Percentiles rank a stretch among this genome's conserved stretches.
Conservation (phyloP, 2,888 invertebrate genomes). For the Gisinianus flammeolus region DNA sequence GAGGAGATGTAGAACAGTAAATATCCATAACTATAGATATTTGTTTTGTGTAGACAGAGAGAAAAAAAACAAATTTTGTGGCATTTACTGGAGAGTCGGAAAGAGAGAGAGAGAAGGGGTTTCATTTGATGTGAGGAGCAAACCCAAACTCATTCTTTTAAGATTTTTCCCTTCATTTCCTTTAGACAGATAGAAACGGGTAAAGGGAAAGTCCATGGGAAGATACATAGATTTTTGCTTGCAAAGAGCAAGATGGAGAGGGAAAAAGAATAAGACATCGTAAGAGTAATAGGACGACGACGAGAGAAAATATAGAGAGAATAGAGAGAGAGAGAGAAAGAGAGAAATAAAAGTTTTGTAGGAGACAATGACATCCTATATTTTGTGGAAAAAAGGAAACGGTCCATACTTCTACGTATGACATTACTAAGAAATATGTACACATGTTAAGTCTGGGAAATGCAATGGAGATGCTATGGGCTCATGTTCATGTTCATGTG, state of each 20-base stretch:
- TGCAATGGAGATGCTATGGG: background rate
- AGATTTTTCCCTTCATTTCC: background rate
- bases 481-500: background rate
- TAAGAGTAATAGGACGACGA: background rate
- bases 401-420: conserved; percentile 3
- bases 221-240: background rate
- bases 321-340: conserved; percentile 1
- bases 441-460: background rate
- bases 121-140: background rate
- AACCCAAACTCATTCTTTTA: background rate
- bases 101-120: background rate
- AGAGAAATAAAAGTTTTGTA: background rate
- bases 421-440: conserved; percentile 9
- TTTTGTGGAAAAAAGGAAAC: conserved; percentile 16
- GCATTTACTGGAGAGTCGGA: background rate
- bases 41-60: no score
- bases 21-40: no score
- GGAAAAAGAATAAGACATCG: background rate
- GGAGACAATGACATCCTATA: conserved; percentile 14
- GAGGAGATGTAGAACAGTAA: no score
- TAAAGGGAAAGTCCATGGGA: background rate
- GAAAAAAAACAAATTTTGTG: background rate
- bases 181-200: background rate
- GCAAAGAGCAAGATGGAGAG: background rate
- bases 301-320: background rate